Percentiles rank a stretch among this genome's conserved stretches.
These are phyloP conservation scores for Ceryle rudis DNA, from an alignment of 2,797 vertebrate species.

Conservation along the genomic window DNA sequence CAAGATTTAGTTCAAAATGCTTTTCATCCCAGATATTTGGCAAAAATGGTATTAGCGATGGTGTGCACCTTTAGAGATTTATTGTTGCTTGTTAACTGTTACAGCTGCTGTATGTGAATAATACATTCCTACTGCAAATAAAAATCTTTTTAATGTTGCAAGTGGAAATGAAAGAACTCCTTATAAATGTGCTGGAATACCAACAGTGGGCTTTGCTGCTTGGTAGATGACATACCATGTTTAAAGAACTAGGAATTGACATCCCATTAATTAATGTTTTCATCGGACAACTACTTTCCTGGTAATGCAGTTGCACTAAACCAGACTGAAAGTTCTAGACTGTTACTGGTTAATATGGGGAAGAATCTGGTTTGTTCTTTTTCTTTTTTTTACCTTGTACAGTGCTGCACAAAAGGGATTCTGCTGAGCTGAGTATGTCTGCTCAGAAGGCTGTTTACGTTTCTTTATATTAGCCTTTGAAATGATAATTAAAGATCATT, in stretches of 20 bases:
- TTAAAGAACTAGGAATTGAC: not conserved
- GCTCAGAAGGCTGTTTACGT: not conserved
- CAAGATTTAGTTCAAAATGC: not conserved
- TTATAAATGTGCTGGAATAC: not conserved
- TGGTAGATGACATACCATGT: not conserved
- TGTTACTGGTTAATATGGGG: not conserved
- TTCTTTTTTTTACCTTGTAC: not conserved
- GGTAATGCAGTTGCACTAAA: not conserved
- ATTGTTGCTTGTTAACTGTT: not conserved
- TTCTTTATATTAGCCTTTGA: constrained; percentile 45
- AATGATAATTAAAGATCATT: constrained; percentile 30
- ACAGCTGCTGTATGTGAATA: not conserved
- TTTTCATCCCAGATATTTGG: not conserved
- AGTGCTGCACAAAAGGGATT: not conserved
- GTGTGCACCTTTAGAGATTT: not conserved
- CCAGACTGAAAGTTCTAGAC: not conserved
- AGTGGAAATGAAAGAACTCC: not conserved
- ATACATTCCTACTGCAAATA: not conserved
- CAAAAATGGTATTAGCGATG: not conserved
- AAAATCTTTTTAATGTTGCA: not conserved
- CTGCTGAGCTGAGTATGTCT: not conserved
- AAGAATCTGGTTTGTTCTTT: not conserved
- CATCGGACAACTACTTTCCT: not conserved
- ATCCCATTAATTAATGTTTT: not conserved
- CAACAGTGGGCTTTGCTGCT: not conserved